A percentile compares a stretch with the other conserved stretches of the same genome.
These are phyloP conservation scores for Zeugodacus cucurbitae DNA, from an alignment of 1,140 invertebrate genomes.

Conservation along the genomic window DNA sequence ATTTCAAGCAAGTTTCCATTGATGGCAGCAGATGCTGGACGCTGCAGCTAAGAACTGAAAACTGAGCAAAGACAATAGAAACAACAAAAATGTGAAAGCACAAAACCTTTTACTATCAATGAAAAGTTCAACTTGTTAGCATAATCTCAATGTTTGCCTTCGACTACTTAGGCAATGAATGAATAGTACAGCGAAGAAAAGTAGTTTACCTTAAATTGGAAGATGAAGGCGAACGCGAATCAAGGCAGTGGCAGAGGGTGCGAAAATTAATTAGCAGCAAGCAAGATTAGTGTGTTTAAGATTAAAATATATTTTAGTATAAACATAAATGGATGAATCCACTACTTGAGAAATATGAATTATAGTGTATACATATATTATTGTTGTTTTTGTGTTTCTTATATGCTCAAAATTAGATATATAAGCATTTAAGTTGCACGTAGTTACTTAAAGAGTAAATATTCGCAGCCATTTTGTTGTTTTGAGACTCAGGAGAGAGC, in stretches of 20 bases:
- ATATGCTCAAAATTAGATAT: neutral
- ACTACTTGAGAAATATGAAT: neutral
- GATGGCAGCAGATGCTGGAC: constrained; percentile 9
- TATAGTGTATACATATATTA: neutral
- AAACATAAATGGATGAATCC: neutral
- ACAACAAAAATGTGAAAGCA: neutral
- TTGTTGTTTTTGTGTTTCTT: neutral
- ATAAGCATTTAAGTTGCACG: neutral
- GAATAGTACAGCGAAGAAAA: neutral
- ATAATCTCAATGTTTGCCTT: neutral
- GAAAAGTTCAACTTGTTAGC: constrained; percentile 11
- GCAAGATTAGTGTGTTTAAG: neutral
- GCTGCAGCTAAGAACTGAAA: no score
- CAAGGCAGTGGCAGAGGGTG: neutral
- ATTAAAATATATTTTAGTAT: neutral
- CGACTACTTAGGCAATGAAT: neutral
- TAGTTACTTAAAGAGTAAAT: neutral
- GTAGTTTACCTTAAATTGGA: neutral
- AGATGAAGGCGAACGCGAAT: neutral
- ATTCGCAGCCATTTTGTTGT: neutral
- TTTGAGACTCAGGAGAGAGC: neutral
- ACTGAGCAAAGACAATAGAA: neutral
- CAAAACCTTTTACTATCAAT: constrained; percentile 9
- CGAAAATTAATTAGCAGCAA: neutral
- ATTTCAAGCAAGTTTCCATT: constrained; percentile 12